These are phyloP conservation scores for Cheilosia variabilis DNA, from an alignment of 2,888 invertebrate species.

Conservation along the genomic window DNA sequence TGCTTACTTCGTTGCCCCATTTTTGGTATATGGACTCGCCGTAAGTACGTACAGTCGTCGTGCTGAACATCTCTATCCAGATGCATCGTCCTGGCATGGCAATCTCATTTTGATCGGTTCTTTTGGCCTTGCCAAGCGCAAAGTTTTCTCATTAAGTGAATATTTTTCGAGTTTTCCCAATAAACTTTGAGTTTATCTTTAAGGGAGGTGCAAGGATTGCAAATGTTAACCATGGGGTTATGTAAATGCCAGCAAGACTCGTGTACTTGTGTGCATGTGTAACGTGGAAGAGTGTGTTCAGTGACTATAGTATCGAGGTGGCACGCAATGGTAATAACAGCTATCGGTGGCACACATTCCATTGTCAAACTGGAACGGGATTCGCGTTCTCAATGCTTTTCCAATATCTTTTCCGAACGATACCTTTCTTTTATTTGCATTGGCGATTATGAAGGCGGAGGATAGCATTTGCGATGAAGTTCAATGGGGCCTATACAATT, in stretches of 20 bases:
- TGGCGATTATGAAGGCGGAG: too few relatives aligned
- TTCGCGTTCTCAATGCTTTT: conserved; percentile 15
- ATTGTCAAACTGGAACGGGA: too few relatives aligned
- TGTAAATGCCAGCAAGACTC: neutral
- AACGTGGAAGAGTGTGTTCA: conserved; percentile 41
- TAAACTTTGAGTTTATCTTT: conserved; percentile 26
- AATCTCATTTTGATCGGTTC: conserved; percentile 1
- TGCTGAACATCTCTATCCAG: neutral
- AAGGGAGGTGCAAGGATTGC: neutral
- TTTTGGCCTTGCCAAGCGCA: conserved; percentile 20
- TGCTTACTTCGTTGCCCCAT: neutral
- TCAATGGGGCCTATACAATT: too few relatives aligned
- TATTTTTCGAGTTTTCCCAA: conserved; percentile 14
- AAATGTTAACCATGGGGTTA: neutral
- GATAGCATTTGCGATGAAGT: too few relatives aligned
- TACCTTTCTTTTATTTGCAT: too few relatives aligned
- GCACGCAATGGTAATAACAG: conserved; percentile 50
- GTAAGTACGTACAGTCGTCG: neutral
- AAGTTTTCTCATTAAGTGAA: conserved; percentile 61
- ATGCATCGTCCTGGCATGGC: conserved; percentile 7
- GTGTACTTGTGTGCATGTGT: conserved; percentile 8
- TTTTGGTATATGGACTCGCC: neutral
- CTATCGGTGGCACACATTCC: conserved; percentile 17
- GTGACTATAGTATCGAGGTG: neutral
- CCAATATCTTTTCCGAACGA: conserved; percentile 21